Conservation (phyloP, 2,113 vertebrate species). For the Saguinus midas region DNA sequence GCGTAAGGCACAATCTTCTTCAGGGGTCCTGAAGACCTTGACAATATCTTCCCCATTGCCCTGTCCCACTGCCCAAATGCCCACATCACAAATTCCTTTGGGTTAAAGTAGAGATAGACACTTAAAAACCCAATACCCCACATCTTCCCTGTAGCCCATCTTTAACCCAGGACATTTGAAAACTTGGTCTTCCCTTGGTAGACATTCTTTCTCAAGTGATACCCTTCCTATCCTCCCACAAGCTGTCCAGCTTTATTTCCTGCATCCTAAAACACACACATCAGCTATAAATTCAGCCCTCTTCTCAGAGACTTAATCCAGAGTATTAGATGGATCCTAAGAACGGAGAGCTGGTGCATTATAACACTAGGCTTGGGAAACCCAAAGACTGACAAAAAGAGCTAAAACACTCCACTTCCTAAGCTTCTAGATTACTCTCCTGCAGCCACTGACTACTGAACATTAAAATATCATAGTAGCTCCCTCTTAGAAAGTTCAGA, state of each 20-base stretch:
- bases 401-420: not conserved
- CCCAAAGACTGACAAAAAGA: not conserved
- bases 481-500: slow-evolving; percentile 26
- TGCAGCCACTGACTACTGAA: not conserved
- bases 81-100: not conserved
- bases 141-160: not conserved
- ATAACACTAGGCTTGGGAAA: not conserved
- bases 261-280: not conserved
- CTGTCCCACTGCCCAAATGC: not conserved
- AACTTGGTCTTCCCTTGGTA: not conserved
- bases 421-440: not conserved
- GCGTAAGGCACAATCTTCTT: not conserved
- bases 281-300: not conserved
- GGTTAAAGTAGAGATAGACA: not conserved
- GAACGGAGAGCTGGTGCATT: not conserved
- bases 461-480: not conserved
- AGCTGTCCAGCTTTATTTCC: not conserved
- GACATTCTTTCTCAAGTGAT: not conserved
- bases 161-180: not conserved
- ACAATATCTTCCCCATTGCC: not conserved
- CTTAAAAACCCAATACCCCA: not conserved
- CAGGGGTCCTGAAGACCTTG: not conserved
- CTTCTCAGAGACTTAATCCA: not conserved
- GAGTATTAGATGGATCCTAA: not conserved
- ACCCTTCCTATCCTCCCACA: not conserved